Percentiles rank a stretch among this genome's conserved stretches.
Evolutionary conservation across 2,888 invertebrate genomes (phyloP).

Genomic region (Conops quadrifasciatus): DNA sequence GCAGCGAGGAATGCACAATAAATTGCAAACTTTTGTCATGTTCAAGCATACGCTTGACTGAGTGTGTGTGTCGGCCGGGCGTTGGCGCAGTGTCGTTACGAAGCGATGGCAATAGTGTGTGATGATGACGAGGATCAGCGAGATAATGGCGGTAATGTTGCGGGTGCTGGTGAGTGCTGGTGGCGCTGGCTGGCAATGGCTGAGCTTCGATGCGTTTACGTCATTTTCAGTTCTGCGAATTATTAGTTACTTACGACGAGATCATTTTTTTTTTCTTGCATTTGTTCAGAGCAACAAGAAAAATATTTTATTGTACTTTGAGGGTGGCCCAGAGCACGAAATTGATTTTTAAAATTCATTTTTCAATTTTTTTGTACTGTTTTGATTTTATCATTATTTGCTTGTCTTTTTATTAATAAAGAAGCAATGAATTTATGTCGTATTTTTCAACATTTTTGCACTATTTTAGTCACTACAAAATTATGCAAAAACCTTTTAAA

Average conservation of each 20-base stretch:
- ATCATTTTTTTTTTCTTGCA: background rate
- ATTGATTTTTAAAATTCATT: no score
- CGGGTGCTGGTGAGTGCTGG: background rate
- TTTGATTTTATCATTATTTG: no score
- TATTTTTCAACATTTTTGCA: no score
- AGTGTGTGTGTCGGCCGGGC: slow-evolving; percentile 28
- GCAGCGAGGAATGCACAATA: slow-evolving; percentile 20
- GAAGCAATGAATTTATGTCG: no score
- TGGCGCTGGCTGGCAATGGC: slow-evolving; percentile 34
- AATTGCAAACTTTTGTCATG: slow-evolving; percentile 45
- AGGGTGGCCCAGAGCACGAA: background rate
- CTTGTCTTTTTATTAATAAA: no score
- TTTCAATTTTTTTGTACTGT: no score
- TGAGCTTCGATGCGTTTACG: slow-evolving; percentile 48
- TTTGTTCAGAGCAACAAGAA: background rate
- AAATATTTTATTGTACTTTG: background rate
- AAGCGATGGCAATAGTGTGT: slow-evolving; percentile 1
- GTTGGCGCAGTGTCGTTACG: slow-evolving; percentile 42
- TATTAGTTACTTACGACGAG: slow-evolving; percentile 36
- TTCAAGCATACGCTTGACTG: slow-evolving; percentile 42
- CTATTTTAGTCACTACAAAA: no score
- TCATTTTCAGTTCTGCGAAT: slow-evolving; percentile 49
- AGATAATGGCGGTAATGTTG: slow-evolving; percentile 29
- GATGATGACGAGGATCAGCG: no score
- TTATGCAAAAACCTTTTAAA: no score